Evolutionary conservation across 1,140 invertebrate species (phyloP), one percentile per base, ranked within the genome.

Genomic region (Zaprionus vittiger): DNA sequence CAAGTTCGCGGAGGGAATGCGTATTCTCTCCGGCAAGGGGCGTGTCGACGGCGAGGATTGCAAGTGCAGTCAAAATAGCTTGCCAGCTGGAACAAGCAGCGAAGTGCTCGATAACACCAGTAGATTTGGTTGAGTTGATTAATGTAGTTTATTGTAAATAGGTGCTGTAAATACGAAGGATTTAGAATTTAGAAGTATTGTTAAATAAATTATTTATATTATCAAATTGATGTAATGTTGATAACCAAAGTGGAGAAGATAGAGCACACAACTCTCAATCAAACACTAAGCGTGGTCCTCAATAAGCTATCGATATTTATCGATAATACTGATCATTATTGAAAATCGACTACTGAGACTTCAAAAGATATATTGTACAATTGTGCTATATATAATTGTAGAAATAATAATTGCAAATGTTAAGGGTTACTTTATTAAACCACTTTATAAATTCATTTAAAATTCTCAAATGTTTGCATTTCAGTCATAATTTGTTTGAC

Each of bases 1-100:
- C 5, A 92, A 92, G 59, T 91, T 92, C 28, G 91, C 91, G 1
- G 91, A 92, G 26, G 91, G 91, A 6, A 54, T 92, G 31, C 81
- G 91, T 31, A 92, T 92, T 11, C 47, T 92, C 7, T 79, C 91
- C 1, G 79, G 75, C 5, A 83, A 79, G 17, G 81, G 83, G 47
- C 72, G 77, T 15, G 59, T 76, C 47, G 84, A 87, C 26, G 81
- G 73, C 15, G 80, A 89, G 38, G 91, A 92, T 34, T 92, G 91
- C 37, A 91, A 92, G 60, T 92, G 91, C 71, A 77, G 68, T 34
- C 79, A 85, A 31, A 85, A 66, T 37, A 56, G 38, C 11, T n/a
- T 81, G 34, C 20, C 61, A 14, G 61, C 11, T 1, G 79, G 64
- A 1, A 26, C 67, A 5, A 91, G 91, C 22, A 78, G 69, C 6